These are phyloP conservation scores for Drusus annulatus DNA, from an alignment of 1,140 invertebrate species.

Conservation along the genomic window DNA sequence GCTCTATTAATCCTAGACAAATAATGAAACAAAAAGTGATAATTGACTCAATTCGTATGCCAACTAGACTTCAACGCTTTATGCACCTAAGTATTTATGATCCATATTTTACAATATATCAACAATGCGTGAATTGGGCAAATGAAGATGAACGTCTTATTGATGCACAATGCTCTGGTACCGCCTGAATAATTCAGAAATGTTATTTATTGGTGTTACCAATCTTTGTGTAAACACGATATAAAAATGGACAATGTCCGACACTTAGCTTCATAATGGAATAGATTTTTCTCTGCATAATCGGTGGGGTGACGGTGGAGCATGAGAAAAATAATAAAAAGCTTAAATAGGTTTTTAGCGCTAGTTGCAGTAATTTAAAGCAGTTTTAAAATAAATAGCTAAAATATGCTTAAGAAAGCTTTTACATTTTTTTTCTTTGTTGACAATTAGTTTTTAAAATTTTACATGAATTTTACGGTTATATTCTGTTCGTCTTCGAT, in stretches of 20 bases:
- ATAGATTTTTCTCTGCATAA: conserved; percentile 38
- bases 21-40: conserved; percentile 19
- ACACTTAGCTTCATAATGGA: conserved; percentile 48
- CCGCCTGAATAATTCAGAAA: conserved; percentile 50
- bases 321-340: not conserved
- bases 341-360: too few species aligned
- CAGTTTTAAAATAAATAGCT: too few species aligned
- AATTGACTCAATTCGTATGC: conserved; percentile 28
- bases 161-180: conserved; percentile 7
- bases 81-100: not conserved
- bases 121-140: conserved; percentile 8
- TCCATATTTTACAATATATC: not conserved
- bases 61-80: not conserved
- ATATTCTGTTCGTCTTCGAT: too few species aligned
- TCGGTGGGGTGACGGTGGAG: conserved; percentile 37
- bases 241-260: conserved; percentile 41
- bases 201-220: conserved; percentile 37
- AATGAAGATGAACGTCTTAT: conserved; percentile 38
- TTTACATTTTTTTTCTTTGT: too few species aligned
- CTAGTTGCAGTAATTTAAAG: too few species aligned
- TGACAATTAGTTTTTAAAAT: too few species aligned
- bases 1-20: conserved; percentile 27
- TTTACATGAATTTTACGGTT: too few species aligned
- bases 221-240: conserved; percentile 55
- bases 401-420: too few species aligned